phyloP scores from a whole-genome alignment of 2,888 invertebrate species.

The Athripsodes cinereus region DNA sequence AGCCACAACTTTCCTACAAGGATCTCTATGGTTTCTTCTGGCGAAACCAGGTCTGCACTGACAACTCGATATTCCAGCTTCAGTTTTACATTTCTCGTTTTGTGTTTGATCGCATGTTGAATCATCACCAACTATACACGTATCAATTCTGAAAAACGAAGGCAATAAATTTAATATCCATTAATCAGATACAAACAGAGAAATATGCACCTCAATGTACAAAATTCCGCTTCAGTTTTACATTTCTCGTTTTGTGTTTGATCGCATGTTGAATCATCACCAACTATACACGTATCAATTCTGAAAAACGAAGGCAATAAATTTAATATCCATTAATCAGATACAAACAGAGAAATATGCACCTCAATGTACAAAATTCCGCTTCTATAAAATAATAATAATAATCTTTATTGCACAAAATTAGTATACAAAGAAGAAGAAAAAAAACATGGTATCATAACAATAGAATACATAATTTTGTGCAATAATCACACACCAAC shows the following conservation, averaged over 20 bases:
- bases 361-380: too few relatives aligned
- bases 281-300: constrained; percentile 91
- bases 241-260: constrained; percentile 83
- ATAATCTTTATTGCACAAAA: too few relatives aligned
- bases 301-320: constrained; percentile 40
- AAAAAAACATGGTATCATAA: too few relatives aligned
- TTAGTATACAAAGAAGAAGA: too few relatives aligned
- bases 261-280: constrained; percentile 87
- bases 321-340: too few relatives aligned
- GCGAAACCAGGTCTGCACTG: constrained; percentile 78
- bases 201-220: too few relatives aligned
- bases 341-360: too few relatives aligned
- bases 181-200: too few relatives aligned
- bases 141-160: constrained; percentile 64
- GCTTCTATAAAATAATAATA: too few relatives aligned
- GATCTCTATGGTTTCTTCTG: constrained; percentile 65
- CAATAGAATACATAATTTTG: too few relatives aligned
- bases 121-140: constrained; percentile 90
- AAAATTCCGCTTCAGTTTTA: constrained; percentile 73
- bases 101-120: constrained; percentile 84
- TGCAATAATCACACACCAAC: too few relatives aligned
- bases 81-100: constrained; percentile 82
- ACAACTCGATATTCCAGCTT: constrained; percentile 77
- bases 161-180: background rate
- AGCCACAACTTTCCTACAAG: constrained; percentile 72